Conservation (phyloP, 1,140 invertebrate species). For the Wiebesia pumilae region DNA sequence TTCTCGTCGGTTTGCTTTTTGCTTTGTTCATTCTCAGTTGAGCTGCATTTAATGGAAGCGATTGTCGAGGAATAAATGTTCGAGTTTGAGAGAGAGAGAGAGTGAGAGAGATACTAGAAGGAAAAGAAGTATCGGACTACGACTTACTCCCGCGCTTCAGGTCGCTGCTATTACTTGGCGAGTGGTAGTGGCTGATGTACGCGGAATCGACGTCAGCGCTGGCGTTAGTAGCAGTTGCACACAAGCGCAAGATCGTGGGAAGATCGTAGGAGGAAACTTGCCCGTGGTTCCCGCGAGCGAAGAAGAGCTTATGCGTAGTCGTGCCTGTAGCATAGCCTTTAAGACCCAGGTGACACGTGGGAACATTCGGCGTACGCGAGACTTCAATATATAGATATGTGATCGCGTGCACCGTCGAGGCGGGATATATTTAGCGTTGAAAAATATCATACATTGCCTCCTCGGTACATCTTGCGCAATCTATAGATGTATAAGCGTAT, state of each 20-base stretch:
- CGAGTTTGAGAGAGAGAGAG: too few species aligned
- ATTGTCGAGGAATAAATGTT: too few species aligned
- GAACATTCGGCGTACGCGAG: slow-evolving; percentile 53
- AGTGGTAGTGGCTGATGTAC: not conserved
- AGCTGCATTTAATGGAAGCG: too few species aligned
- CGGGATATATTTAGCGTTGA: not conserved
- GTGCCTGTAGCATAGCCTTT: slow-evolving; percentile 56
- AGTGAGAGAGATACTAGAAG: too few species aligned
- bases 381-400: not conserved
- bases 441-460: slow-evolving; percentile 32
- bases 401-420: not conserved
- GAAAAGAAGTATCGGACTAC: too few species aligned
- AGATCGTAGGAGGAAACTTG: slow-evolving; percentile 64
- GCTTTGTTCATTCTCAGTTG: too few species aligned
- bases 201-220: not conserved
- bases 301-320: slow-evolving; percentile 57
- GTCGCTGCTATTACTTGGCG: too few species aligned
- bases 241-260: slow-evolving; percentile 59
- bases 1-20: too few species aligned
- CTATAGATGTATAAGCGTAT: not conserved
- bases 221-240: not conserved
- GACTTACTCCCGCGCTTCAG: too few species aligned
- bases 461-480: not conserved
- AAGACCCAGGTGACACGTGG: slow-evolving; percentile 63
- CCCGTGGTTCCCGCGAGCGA: slow-evolving; percentile 54